Percentiles rank a stretch among this genome's conserved stretches.
Conservation (phyloP, 2,888 invertebrate genomes). For the Tinea semifulvella region DNA sequence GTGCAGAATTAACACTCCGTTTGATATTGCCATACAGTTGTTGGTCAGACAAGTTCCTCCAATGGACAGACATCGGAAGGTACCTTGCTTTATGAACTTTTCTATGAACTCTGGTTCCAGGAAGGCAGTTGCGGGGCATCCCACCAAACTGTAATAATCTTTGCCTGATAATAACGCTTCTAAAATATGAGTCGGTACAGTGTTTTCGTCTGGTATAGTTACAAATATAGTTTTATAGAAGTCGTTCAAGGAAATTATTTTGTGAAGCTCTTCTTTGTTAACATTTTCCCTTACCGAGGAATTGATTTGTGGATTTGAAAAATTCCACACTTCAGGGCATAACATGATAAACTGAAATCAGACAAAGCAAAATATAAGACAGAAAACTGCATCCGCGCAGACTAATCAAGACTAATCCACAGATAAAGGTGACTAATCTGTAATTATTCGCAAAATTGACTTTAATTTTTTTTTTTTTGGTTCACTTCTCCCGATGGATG, state of each 20-base stretch:
- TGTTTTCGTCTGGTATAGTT: constrained; percentile 1
- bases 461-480: too few relatives aligned
- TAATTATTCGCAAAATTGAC: too few relatives aligned
- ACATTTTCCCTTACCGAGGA: background rate
- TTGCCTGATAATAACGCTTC: background rate
- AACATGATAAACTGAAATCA: background rate
- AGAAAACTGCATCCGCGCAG: too few relatives aligned
- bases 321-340: background rate
- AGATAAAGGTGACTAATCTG: too few relatives aligned
- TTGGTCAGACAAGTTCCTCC: background rate
- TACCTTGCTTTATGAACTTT: background rate
- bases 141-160: background rate
- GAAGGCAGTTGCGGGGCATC: background rate
- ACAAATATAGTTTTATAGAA: background rate
- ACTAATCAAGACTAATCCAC: too few relatives aligned
- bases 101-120: background rate
- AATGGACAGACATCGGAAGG: background rate
- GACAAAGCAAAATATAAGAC: too few relatives aligned
- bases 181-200: background rate
- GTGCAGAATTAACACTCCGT: background rate
- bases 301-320: background rate
- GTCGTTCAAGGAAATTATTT: background rate
- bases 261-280: background rate
- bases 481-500: too few relatives aligned
- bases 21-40: background rate